These are phyloP conservation scores for Heliothis subflexa DNA, from an alignment of 1,140 invertebrate genomes.

Conservation along the genomic window DNA sequence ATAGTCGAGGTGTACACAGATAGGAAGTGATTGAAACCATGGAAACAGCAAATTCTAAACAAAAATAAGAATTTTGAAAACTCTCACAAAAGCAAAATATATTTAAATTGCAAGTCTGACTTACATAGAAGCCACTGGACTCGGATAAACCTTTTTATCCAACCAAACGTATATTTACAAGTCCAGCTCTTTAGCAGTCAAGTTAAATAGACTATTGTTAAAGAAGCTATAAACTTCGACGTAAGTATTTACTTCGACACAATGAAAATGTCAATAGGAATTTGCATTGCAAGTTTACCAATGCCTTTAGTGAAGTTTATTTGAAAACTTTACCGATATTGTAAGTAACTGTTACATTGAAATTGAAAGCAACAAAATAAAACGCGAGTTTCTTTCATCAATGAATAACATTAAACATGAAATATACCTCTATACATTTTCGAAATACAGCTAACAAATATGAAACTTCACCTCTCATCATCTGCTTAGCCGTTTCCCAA, in stretches of 20 bases:
- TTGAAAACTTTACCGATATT: neutral
- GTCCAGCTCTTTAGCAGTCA: neutral
- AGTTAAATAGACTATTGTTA: neutral
- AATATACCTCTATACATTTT: no score
- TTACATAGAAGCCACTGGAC: neutral
- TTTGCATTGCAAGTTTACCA: neutral
- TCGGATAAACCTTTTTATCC: slow-evolving; percentile 4
- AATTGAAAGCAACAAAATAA: no score
- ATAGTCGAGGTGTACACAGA: no score
- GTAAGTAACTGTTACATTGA: neutral
- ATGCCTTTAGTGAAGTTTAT: neutral
- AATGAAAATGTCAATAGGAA: neutral
- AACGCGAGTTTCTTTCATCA: no score
- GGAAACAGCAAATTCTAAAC: no score
- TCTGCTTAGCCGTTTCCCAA: no score
- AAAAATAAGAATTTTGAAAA: no score
- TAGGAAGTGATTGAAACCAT: no score
- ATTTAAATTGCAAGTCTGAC: neutral
- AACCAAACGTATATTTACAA: neutral
- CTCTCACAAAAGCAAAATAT: no score
- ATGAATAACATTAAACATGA: no score
- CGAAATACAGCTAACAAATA: no score
- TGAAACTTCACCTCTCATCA: neutral
- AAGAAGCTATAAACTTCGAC: neutral
- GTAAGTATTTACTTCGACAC: neutral